Base-by-base conservation (phyloP, 1,140 invertebrate genomes). In the Microplitis demolitor region DNA sequence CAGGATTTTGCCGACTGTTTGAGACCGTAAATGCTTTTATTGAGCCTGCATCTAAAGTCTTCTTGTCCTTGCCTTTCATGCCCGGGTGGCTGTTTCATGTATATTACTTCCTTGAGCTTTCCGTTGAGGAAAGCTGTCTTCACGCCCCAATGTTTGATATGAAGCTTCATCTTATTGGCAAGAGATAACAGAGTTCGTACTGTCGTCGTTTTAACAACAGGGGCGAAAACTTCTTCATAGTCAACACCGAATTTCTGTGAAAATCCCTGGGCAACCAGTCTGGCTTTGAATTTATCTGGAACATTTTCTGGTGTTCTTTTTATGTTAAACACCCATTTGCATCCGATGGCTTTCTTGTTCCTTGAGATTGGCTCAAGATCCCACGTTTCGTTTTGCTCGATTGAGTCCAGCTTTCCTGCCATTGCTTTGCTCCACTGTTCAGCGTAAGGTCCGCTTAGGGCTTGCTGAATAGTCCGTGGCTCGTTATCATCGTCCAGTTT, bases 1-100 rank as follows among this genome's bases (percentile, higher is more conserved):
- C 84, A 86, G 4, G 35, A 39, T 50, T 77, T 50, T 11, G 82
- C 77, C n/a, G 84, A 75, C 70, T 85, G 82, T 70, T 76, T 79
- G 0, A 81, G 71, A 11, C 80, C 82, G 75, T 85, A 87, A 0
- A 87, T 34, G 33, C 69, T 75, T 62, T 77, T 78, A 9, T 77
- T 79, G 3, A 87, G 69, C 50, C 68, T 72, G 56, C 78, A 85
- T 35, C 81, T 79, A 24, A 69, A 14, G 50, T 78, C 60, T 9
- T 39, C 13, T 54, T 13, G 11, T 13, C 14, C 51, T 4, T 54
- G 4, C 11, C 11, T 16, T n/a, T 54, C 51, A 54, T 11, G 11
- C 2, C 51, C 14, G 14, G 51, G 51, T 13, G 11, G 51, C 11
- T 54, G 51, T n/a, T 16, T n/a, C 51, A 54, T 54, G 51, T 54